Percentiles rank a stretch among this genome's conserved stretches.
Evolutionary conservation across 2,113 vertebrate species (phyloP).

Genomic region (Platanista minor): DNA sequence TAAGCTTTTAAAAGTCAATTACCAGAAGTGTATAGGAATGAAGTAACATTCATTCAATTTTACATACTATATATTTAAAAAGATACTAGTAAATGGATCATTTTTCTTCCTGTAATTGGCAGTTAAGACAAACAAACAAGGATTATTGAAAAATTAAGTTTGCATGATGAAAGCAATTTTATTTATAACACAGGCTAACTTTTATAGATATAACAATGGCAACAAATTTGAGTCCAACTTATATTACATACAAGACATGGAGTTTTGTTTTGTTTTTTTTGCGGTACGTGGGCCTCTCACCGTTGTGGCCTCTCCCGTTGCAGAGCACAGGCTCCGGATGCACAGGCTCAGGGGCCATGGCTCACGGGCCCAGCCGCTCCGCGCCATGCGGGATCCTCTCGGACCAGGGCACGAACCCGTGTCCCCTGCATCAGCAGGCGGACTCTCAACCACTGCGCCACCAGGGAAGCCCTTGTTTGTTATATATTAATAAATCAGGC

Average conservation of each 20-base stretch:
- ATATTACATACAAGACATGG: not conserved
- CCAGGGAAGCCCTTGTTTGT: too few species aligned
- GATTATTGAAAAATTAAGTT: slow-evolving; percentile 66
- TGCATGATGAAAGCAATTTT: slow-evolving; percentile 64
- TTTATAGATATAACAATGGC: slow-evolving; percentile 34
- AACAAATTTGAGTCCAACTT: not conserved
- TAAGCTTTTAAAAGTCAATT: slow-evolving; percentile 57
- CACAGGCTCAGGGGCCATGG: too few species aligned
- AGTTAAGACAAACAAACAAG: slow-evolving; percentile 63
- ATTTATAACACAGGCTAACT: slow-evolving; percentile 46
- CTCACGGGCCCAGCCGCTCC: too few species aligned
- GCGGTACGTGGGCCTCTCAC: too few species aligned
- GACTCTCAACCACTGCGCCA: too few species aligned
- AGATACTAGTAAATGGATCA: slow-evolving; percentile 4
- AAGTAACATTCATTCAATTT: slow-evolving; percentile 38
- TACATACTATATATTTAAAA: slow-evolving; percentile 7
- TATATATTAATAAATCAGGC: slow-evolving; percentile 27
- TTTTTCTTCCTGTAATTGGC: slow-evolving; percentile 48
- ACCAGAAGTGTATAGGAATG: slow-evolving; percentile 41
- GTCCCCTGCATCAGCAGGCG: too few species aligned
- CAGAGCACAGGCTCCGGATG: too few species aligned
- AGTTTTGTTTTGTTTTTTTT: slow-evolving; percentile 55
- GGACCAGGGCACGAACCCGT: too few species aligned
- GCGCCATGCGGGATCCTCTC: too few species aligned
- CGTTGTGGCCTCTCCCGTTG: too few species aligned